Evolutionary conservation across 1,140 invertebrate species (phyloP).

Genomic region (Theocolax elegans): DNA sequence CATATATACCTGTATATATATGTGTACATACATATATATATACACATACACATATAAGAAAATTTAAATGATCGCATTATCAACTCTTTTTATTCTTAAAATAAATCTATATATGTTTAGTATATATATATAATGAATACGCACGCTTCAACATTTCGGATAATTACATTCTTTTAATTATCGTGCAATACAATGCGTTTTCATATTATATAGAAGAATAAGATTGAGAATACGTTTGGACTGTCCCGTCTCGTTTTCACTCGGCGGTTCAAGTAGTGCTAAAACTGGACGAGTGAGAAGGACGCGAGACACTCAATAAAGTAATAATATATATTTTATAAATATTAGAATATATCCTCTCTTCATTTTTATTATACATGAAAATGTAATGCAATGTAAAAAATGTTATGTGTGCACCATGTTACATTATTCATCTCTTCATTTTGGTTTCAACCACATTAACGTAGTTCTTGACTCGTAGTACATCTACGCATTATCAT

Average conservation of each 20-base stretch:
- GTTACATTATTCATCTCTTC: background rate
- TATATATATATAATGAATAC: slow-evolving; percentile 21
- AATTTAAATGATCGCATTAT: background rate
- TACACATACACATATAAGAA: too few species aligned
- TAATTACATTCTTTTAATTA: slow-evolving; percentile 16
- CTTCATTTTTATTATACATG: slow-evolving; percentile 10
- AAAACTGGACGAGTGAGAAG: background rate
- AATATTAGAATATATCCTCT: slow-evolving; percentile 9
- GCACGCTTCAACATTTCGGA: slow-evolving; percentile 10
- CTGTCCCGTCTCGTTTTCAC: background rate
- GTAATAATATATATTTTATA: background rate
- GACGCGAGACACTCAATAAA: background rate
- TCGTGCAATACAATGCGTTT: slow-evolving; percentile 1
- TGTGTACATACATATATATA: too few species aligned
- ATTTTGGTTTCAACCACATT: background rate
- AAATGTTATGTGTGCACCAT: slow-evolving; percentile 30
- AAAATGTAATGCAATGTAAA: slow-evolving; percentile 42
- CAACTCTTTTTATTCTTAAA: slow-evolving; percentile 3
- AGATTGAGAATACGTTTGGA: slow-evolving; percentile 1
- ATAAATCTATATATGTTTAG: slow-evolving; percentile 8
- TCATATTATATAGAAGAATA: background rate
- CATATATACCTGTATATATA: too few species aligned
- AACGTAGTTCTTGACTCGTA: background rate
- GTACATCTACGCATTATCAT: background rate
- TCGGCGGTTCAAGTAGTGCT: background rate